A percentile compares a stretch with the other conserved stretches of the same genome.
phyloP scores from a whole-genome alignment of 1,140 invertebrate genomes.

The Babylonia areolata region DNA sequence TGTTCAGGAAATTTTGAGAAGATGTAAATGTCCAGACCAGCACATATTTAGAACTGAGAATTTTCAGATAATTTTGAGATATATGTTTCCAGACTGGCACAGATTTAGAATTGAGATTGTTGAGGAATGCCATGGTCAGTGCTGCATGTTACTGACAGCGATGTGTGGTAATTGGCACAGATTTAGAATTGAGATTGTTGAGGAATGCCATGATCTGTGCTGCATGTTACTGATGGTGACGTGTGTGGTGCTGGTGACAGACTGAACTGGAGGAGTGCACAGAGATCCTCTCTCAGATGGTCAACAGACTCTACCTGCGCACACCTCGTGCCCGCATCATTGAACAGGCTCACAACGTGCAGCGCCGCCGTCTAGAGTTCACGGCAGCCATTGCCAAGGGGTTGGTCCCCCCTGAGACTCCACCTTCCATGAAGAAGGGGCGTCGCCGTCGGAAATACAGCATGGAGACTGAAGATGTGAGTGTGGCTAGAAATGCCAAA shows the following conservation, averaged over 20 bases:
- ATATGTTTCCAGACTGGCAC: too few species aligned
- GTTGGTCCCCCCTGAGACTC: constrained; percentile 82
- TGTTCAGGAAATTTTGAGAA: too few species aligned
- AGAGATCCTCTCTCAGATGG: constrained; percentile 83
- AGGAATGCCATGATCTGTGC: too few species aligned
- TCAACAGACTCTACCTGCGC: constrained; percentile 81
- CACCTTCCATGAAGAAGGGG: constrained; percentile 77
- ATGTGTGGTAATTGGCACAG: too few species aligned
- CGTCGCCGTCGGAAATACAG: constrained; percentile 64
- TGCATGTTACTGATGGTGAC: too few species aligned
- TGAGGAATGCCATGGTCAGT: too few species aligned
- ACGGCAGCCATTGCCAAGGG: constrained; percentile 82
- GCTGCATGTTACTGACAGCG: too few species aligned
- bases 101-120: too few species aligned
- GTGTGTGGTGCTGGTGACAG: constrained; percentile 68
- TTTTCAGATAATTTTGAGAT: too few species aligned
- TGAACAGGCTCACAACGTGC: constrained; percentile 79
- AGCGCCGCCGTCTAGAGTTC: constrained; percentile 82
- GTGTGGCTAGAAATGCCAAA: too few species aligned
- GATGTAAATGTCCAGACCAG: too few species aligned
- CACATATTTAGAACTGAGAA: background rate
- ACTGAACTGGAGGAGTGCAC: constrained; percentile 83
- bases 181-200: too few species aligned
- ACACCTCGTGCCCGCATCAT: constrained; percentile 82
- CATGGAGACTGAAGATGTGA: constrained; percentile 69